Evolutionary conservation across 2,113 vertebrate genomes (phyloP).

Genomic region (Psilopogon haemacephalus): DNA sequence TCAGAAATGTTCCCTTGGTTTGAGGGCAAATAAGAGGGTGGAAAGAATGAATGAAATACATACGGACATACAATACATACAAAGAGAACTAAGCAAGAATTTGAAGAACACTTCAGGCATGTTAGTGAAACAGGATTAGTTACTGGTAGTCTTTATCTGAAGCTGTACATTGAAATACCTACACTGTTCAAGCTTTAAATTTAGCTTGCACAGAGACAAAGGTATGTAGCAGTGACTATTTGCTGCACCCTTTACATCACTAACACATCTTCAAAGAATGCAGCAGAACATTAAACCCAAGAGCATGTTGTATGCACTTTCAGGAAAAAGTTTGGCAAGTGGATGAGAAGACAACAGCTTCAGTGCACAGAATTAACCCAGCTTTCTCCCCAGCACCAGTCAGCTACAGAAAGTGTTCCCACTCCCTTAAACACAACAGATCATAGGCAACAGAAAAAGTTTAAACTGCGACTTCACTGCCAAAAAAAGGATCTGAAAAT

Average conservation of each 20-base stretch:
- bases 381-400: neutral
- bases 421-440: neutral
- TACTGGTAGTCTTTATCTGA: neutral
- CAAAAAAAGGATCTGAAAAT: fast-evolving
- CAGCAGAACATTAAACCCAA: neutral
- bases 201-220: neutral
- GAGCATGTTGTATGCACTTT: neutral
- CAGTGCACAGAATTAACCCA: neutral
- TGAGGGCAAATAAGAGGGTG: neutral
- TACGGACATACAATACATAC: neutral
- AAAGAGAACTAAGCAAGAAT: neutral
- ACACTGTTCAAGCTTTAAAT: neutral
- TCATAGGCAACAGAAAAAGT: neutral
- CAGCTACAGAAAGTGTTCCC: neutral
- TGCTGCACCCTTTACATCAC: neutral
- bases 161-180: neutral
- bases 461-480: neutral
- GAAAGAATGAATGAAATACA: neutral
- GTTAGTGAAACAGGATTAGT: neutral
- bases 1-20: neutral
- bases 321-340: neutral
- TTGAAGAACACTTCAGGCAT: neutral
- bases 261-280: neutral
- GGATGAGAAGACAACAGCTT: neutral
- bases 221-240: neutral